These are phyloP conservation scores for Chunga burmeisteri DNA, from an alignment of 2,113 vertebrate genomes.

Conservation along the genomic window DNA sequence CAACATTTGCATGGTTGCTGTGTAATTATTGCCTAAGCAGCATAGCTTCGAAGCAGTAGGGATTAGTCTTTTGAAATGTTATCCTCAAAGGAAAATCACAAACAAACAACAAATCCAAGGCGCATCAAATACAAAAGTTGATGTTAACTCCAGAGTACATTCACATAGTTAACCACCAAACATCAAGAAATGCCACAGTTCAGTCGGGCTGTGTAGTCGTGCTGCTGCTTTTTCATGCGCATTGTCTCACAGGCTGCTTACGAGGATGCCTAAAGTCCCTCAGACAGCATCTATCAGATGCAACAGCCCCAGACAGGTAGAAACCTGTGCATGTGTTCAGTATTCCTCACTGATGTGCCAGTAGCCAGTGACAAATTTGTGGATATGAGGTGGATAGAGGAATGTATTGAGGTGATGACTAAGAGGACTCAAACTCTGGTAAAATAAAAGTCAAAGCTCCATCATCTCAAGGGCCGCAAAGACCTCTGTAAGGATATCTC, in stretches of 20 bases:
- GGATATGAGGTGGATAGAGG: neutral
- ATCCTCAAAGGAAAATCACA: neutral
- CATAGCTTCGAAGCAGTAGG: neutral
- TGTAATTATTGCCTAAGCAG: neutral
- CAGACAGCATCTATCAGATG: neutral
- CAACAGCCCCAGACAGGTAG: neutral
- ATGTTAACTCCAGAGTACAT: neutral
- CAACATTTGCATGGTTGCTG: neutral
- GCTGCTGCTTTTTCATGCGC: neutral
- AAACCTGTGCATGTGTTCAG: neutral
- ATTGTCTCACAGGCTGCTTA: neutral
- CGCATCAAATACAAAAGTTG: neutral
- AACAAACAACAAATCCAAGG: neutral
- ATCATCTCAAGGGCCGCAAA: neutral
- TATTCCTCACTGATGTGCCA: neutral
- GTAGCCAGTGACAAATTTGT: neutral
- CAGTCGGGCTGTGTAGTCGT: neutral
- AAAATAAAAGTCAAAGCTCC: neutral
- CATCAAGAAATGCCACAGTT: neutral
- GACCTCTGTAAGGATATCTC: neutral
- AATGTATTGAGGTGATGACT: neutral
- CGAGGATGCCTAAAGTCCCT: neutral
- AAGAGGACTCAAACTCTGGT: neutral
- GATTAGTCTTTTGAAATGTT: conserved; percentile 9
- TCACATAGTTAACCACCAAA: neutral